A percentile compares a stretch with the other conserved stretches of the same genome.
phyloP scores from a whole-genome alignment of 2,888 invertebrate genomes.

The Liposcelis brunnea region DNA sequence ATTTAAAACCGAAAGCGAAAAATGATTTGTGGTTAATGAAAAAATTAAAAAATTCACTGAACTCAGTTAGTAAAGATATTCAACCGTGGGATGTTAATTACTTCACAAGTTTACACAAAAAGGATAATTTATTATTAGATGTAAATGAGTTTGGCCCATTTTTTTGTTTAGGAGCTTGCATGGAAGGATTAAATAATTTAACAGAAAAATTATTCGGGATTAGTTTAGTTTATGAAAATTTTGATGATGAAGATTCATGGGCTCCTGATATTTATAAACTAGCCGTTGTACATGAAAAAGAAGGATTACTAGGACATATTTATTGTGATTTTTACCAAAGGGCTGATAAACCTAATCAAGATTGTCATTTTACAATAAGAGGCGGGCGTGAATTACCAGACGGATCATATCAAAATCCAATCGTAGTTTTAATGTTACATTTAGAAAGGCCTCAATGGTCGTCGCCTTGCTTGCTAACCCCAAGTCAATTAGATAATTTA shows the following conservation, averaged over 20 bases:
- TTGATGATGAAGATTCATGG: conserved; percentile 73
- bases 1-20: conserved; percentile 48
- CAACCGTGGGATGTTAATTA: conserved; percentile 77
- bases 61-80: conserved; percentile 21
- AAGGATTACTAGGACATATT: conserved; percentile 76
- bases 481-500: conserved; percentile 81
- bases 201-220: conserved; percentile 71
- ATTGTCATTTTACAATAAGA: conserved; percentile 97
- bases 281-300: conserved; percentile 65
- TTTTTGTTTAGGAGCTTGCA: conserved; percentile 84
- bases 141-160: conserved; percentile 58
- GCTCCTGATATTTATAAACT: conserved; percentile 77
- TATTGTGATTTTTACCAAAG: conserved; percentile 95
- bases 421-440: conserved; percentile 86
- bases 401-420: conserved; percentile 73
- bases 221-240: conserved; percentile 49
- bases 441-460: conserved; percentile 57
- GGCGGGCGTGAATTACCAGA: conserved; percentile 68
- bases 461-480: conserved; percentile 62
- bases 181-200: conserved; percentile 91
- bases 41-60: conserved; percentile 42
- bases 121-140: conserved; percentile 23
- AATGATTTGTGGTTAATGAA: conserved; percentile 62
- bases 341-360: conserved; percentile 83
- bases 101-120: conserved; percentile 57